These are phyloP conservation scores for Regulus satrapa DNA, from an alignment of 2,113 vertebrate species.

Conservation along the genomic window DNA sequence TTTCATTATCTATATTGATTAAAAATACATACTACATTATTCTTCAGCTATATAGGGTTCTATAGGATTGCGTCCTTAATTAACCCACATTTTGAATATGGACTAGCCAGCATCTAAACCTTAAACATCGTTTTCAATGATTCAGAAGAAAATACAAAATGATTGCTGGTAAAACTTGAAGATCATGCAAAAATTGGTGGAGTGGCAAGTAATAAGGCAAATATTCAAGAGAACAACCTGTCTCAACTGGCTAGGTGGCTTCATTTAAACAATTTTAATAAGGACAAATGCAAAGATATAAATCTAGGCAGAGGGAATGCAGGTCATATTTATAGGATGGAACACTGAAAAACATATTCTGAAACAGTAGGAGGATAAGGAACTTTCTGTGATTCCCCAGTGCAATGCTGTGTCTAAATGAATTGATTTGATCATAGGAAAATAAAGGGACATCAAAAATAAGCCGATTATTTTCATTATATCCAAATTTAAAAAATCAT, in stretches of 20 bases:
- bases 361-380: neutral
- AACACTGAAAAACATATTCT: neutral
- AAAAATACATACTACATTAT: neutral
- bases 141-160: slow-evolving; percentile 2
- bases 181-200: neutral
- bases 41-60: neutral
- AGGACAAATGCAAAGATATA: neutral
- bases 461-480: neutral
- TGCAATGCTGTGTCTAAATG: neutral
- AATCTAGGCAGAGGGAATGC: neutral
- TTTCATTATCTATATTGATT: neutral
- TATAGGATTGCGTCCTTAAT: neutral
- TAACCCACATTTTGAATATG: neutral
- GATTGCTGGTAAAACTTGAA: neutral
- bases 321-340: neutral
- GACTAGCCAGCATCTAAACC: neutral
- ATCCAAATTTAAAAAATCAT: neutral
- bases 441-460: neutral
- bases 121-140: neutral
- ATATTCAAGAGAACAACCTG: neutral
- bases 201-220: neutral
- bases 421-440: neutral
- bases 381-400: neutral
- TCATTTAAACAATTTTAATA: neutral
- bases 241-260: neutral